phyloP scores from a whole-genome alignment of 2,888 invertebrate species.

The Melieria picta region DNA sequence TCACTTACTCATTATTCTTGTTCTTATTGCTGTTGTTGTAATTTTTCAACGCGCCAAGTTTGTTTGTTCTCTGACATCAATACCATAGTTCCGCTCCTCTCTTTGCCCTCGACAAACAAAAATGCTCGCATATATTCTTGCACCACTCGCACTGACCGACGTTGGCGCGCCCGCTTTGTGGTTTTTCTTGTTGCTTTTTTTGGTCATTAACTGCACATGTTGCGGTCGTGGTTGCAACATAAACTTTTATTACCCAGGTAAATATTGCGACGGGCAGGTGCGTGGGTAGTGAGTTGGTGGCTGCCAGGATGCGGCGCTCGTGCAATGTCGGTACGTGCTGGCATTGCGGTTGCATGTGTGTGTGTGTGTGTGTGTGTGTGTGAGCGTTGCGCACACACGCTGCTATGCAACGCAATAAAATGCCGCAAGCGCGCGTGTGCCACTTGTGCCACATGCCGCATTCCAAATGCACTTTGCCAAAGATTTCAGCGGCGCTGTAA shows the following conservation, averaged over 20 bases:
- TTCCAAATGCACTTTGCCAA: too few species aligned
- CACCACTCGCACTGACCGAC: neutral
- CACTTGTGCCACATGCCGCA: too few species aligned
- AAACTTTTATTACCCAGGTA: constrained; percentile 58
- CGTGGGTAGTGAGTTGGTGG: too few species aligned
- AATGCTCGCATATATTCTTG: too few species aligned
- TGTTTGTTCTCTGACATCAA: too few species aligned
- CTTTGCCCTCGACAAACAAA: too few species aligned
- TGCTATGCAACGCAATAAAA: neutral
- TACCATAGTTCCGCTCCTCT: too few species aligned
- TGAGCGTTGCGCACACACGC: neutral
- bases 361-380: constrained; percentile 9
- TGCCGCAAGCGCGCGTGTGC: neutral
- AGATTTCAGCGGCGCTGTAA: too few species aligned
- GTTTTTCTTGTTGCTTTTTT: constrained; percentile 28
- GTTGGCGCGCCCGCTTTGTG: constrained; percentile 35
- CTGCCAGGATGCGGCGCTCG: too few species aligned
- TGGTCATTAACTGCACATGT: constrained; percentile 46
- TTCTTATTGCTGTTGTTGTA: neutral
- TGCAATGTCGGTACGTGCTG: neutral
- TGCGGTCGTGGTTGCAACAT: constrained; percentile 47
- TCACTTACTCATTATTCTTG: neutral
- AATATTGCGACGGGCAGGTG: constrained; percentile 37
- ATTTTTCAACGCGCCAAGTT: neutral
- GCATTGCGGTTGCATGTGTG: constrained; percentile 11